phyloP scores from a whole-genome alignment of 2,888 invertebrate genomes.

The Plutella xylostella region DNA sequence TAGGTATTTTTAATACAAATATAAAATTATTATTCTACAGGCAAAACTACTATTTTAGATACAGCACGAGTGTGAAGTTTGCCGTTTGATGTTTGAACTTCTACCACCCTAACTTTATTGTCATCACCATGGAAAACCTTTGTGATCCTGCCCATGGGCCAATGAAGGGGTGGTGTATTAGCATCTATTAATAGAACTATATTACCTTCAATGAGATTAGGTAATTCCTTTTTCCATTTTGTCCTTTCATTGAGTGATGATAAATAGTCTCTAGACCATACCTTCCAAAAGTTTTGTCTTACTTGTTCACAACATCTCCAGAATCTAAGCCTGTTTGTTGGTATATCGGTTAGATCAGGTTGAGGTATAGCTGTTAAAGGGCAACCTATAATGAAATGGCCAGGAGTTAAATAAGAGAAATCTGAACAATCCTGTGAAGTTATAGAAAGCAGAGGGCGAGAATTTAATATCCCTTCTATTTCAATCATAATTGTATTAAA shows the following conservation, averaged over 20 bases:
- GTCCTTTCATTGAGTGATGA: background rate
- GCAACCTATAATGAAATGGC: background rate
- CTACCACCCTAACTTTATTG: background rate
- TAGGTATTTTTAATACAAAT: too few species aligned
- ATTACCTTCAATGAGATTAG: background rate
- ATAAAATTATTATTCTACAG: too few species aligned
- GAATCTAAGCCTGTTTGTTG: conserved; percentile 2
- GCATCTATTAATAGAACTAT: background rate
- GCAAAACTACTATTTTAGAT: background rate
- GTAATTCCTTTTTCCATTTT: background rate
- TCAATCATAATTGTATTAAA: conserved; percentile 2
- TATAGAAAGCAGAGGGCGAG: conserved; percentile 6
- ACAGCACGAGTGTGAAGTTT: background rate
- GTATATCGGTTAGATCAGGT: background rate
- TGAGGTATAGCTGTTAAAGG: background rate
- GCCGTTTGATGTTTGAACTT: background rate
- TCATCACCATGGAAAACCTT: background rate
- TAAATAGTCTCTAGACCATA: conserved; percentile 2
- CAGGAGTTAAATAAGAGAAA: too few species aligned
- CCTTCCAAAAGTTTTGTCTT: conserved; percentile 7
- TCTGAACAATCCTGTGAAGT: background rate
- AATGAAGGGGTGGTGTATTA: background rate
- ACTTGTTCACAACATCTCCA: conserved; percentile 1
- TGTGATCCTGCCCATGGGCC: background rate
- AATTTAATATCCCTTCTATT: conserved; percentile 9